Conservation (phyloP, 2,888 invertebrate genomes). For the Sarcophaga variegata region DNA sequence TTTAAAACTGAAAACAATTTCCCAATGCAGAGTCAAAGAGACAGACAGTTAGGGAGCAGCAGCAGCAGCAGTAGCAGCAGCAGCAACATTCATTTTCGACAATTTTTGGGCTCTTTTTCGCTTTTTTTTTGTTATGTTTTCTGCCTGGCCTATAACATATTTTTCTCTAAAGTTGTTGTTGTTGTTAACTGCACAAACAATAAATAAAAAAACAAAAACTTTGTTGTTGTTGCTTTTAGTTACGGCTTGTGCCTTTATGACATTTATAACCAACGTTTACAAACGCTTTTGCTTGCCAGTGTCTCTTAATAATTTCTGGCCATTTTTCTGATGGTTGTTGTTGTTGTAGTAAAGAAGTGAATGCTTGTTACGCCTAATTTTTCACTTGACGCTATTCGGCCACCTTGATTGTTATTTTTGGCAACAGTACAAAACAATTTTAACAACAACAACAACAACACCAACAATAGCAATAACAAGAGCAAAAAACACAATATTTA, state of each 20-base stretch:
- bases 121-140: not conserved
- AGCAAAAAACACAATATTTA: constrained; percentile 26
- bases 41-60: not conserved
- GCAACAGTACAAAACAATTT: constrained; percentile 51
- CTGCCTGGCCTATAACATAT: constrained; percentile 50
- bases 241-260: constrained; percentile 62
- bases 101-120: not conserved
- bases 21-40: constrained; percentile 10
- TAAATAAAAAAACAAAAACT: constrained; percentile 9
- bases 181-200: constrained; percentile 3
- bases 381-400: constrained; percentile 61
- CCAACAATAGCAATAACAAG: not conserved
- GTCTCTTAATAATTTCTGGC: not conserved
- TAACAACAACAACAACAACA: constrained; percentile 30
- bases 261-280: constrained; percentile 59
- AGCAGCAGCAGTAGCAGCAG: too few species aligned
- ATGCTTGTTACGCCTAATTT: constrained; percentile 66
- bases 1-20: constrained; percentile 43
- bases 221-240: constrained; percentile 30
- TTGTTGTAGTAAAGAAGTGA: constrained; percentile 7
- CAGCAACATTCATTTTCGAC: not conserved
- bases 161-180: constrained; percentile 14
- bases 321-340: not conserved
- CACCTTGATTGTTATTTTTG: constrained; percentile 68
- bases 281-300: constrained; percentile 20